A percentile compares a stretch with the other conserved stretches of the same genome.
Conservation (phyloP, 2,113 vertebrate genomes). For the Electrona antarctica region DNA sequence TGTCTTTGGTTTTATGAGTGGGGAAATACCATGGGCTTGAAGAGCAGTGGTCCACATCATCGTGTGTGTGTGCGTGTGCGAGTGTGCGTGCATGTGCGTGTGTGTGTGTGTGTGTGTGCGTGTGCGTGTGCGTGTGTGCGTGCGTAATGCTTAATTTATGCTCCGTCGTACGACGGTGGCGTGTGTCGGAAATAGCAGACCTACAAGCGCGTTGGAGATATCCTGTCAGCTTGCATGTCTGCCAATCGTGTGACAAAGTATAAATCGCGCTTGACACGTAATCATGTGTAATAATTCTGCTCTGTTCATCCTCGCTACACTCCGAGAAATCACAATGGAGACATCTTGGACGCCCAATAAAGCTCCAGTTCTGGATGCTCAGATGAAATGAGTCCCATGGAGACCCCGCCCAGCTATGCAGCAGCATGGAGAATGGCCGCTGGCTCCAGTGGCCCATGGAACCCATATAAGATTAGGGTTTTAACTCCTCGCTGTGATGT, state of each 20-base stretch:
- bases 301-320: slow-evolving; percentile 19
- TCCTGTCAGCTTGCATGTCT: no score
- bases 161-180: no score
- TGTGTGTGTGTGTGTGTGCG: neutral
- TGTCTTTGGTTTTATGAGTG: slow-evolving; percentile 42
- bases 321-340: slow-evolving; percentile 36
- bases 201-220: no score
- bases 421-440: neutral
- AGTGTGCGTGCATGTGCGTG: neutral
- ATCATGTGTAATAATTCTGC: slow-evolving; percentile 53
- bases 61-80: neutral
- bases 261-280: slow-evolving; percentile 38
- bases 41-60: slow-evolving; percentile 49
- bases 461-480: neutral
- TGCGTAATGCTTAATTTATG: neutral
- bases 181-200: no score
- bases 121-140: neutral
- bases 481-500: neutral
- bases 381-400: slow-evolving; percentile 18
- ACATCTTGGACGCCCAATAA: slow-evolving; percentile 52
- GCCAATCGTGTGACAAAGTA: no score
- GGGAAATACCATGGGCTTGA: slow-evolving; percentile 26
- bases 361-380: slow-evolving; percentile 20
- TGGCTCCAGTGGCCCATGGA: neutral
- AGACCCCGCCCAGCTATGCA: slow-evolving; percentile 1